Base-by-base conservation (phyloP, 1,140 invertebrate genomes). In the Ceratina japonica region DNA sequence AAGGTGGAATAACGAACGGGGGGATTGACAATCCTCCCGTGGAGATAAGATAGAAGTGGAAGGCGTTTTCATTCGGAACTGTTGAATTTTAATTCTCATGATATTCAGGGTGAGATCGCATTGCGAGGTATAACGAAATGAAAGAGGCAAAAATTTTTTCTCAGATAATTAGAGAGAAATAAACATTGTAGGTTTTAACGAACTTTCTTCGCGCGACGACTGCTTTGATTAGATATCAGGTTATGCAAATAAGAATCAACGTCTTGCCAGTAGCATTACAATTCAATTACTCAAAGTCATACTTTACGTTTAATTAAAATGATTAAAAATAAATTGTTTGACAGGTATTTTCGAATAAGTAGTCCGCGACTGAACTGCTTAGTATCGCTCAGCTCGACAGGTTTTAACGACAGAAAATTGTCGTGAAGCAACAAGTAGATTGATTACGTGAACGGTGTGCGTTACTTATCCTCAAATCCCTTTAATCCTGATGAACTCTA, bases 361-460 rank as follows among this genome's bases (percentile, higher is more conserved):
- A n/a, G n/a, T n/a, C n/a, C 37, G 37, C 7, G 7, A 37, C 7
- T 37, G 7, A 58, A 12, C 59, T 15, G 22, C 24, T 61, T 10
- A 12, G 24, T 15, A 61, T 24, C 10, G 16, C 12, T 3, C 16
- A 22, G 13, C n/a, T 31, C 7, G 24, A n/a, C 16, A 24, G 22
- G 12, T 24, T 52, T 22, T 16, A 7, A 8, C 18, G 12, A 12
- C 4, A 22, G 31, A 58, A 44, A 63, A 20, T 74, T 24, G 22
- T 12, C 15, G 22, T 18, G 37, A 59, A 68, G 74, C 74, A 75
- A 75, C 74, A 75, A 75, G 74, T 75, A 68, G 22, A 71, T 71
- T 44, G n/a, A 59, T 44, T 44, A 13, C 8, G 51, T 27, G 10
- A n/a, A n/a, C 4, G 2, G 18, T 4, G 31, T 22, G 15, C 31